Evolutionary conservation across 1,140 invertebrate genomes (phyloP).

Genomic region (Nephotettix cincticeps): DNA sequence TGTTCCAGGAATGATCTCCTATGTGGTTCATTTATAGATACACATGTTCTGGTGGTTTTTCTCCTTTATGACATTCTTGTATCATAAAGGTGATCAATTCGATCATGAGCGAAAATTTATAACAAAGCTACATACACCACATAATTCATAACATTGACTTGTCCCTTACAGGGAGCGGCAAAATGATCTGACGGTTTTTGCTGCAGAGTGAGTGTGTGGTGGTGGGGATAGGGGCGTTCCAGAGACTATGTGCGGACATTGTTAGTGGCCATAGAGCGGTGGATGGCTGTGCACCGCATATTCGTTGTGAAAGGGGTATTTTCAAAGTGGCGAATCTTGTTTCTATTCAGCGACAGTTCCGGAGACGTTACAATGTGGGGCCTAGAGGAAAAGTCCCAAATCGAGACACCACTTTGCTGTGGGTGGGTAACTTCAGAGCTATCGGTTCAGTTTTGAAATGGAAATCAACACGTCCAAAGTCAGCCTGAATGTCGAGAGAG

Average conservation of each 20-base stretch:
- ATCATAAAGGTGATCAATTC: too few relatives aligned
- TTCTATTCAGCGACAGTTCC: constrained; percentile 27
- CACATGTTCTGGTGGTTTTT: too few relatives aligned
- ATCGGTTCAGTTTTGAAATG: constrained; percentile 31
- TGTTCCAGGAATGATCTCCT: too few relatives aligned
- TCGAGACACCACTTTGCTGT: constrained; percentile 28
- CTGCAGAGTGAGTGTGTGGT: background rate
- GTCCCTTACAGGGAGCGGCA: background rate
- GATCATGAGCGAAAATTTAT: too few relatives aligned
- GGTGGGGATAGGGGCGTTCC: constrained; percentile 8
- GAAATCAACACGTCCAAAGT: constrained; percentile 23
- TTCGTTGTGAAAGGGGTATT: constrained; percentile 27
- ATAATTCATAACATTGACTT: too few relatives aligned
- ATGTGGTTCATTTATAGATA: too few relatives aligned
- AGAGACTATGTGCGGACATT: constrained; percentile 15
- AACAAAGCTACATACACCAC: too few relatives aligned
- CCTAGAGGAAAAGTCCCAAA: constrained; percentile 19
- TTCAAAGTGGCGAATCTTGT: constrained; percentile 19
- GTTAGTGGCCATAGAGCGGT: constrained; percentile 8
- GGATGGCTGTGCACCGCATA: background rate
- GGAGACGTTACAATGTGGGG: constrained; percentile 24
- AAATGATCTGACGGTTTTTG: constrained; percentile 17
- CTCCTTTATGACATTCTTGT: too few relatives aligned
- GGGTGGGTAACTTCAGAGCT: constrained; percentile 35
- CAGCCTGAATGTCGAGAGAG: background rate